Percentiles rank a stretch among this genome's conserved stretches.
phyloP scores from a whole-genome alignment of 53 echinoderm and acorn worm genomes.

The Holothuria scabra region DNA sequence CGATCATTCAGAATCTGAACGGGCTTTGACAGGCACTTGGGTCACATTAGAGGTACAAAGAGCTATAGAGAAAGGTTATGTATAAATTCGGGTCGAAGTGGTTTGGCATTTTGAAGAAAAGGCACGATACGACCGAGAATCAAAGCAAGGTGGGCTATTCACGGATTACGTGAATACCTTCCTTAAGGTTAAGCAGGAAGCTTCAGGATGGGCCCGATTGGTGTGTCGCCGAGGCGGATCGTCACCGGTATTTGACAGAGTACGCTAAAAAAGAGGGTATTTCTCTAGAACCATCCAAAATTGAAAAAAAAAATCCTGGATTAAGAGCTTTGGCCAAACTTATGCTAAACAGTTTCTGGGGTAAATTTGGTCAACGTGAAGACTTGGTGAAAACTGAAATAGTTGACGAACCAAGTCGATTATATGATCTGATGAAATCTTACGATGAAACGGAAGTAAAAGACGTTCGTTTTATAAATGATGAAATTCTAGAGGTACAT shows the following conservation, averaged over 20 bases:
- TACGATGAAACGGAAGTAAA: no score
- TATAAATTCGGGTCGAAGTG: no score
- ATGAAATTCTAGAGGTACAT: no score
- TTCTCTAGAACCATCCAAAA: slow-evolving; percentile 47
- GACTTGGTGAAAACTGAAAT: slow-evolving; percentile 32
- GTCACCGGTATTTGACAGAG: no score
- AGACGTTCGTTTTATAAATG: no score
- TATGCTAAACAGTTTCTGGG: no score
- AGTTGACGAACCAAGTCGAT: no score
- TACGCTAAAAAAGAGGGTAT: slow-evolving; percentile 64
- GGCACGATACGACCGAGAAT: not conserved
- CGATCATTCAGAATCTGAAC: no score
- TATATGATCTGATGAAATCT: no score
- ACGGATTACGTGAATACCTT: slow-evolving; percentile 69
- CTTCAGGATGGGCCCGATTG: slow-evolving; percentile 68
- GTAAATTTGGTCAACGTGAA: slow-evolving; percentile 39
- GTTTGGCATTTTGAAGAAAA: not conserved
- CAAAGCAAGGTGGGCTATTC: not conserved
- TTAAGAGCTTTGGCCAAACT: slow-evolving; percentile 66
- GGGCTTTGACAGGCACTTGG: no score
- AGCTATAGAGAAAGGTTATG: no score
- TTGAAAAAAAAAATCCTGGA: slow-evolving; percentile 71
- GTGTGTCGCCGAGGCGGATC: slow-evolving; percentile 58
- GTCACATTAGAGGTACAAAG: no score
- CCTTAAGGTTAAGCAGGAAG: slow-evolving; percentile 71